Conservation (phyloP, 2,888 invertebrate genomes). For the Amphipoea lucens region DNA sequence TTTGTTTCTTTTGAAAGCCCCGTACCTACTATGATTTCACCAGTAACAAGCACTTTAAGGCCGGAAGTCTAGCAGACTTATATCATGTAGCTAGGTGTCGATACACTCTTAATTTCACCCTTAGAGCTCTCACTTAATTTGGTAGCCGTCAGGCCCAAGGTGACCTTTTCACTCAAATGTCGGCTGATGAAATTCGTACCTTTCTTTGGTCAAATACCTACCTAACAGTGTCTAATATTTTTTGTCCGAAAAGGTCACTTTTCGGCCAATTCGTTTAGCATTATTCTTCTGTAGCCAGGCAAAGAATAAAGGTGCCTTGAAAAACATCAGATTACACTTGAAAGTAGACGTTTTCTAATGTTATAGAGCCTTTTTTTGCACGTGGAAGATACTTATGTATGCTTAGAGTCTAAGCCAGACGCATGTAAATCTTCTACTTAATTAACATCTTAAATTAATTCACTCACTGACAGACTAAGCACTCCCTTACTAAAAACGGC, state of each 20-base stretch:
- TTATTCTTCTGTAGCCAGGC: neutral
- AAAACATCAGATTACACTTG: neutral
- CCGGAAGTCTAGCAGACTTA: neutral
- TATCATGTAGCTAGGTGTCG: neutral
- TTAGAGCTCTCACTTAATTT: neutral
- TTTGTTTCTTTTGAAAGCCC: neutral
- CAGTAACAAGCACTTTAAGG: neutral
- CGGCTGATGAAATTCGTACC: conserved; percentile 5
- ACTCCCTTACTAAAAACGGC: neutral
- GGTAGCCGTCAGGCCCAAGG: neutral
- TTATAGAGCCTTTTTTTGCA: neutral
- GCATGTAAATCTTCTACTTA: neutral
- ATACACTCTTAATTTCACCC: neutral
- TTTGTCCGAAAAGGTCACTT: conserved; percentile 18
- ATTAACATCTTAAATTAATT: neutral
- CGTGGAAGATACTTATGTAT: neutral
- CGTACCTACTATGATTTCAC: neutral
- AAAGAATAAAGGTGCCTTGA: neutral
- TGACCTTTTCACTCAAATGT: conserved; percentile 33
- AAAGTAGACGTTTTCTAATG: neutral
- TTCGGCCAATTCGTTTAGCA: neutral
- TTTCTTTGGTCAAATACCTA: neutral
- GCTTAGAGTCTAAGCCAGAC: too few relatives aligned
- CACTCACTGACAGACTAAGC: neutral
- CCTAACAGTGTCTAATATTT: neutral